Evolutionary conservation across 2,797 vertebrate species (phyloP).

Genomic region (Semaprochilodus insignis): DNA sequence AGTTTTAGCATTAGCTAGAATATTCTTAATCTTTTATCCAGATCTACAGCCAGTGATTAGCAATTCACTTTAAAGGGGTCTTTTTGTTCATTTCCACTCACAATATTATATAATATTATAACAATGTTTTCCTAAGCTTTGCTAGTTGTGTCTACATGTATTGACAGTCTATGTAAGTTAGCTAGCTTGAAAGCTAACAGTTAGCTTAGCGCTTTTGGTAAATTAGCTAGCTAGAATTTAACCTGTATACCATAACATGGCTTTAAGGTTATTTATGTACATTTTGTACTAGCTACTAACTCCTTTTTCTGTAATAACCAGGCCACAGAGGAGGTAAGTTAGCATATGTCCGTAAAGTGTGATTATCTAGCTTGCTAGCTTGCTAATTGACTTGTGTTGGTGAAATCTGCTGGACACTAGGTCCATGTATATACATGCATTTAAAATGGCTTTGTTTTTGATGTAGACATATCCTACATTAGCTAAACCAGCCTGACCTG

Average conservation of each 20-base stretch:
- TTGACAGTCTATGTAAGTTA: neutral
- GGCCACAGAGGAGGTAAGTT: no score
- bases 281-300: no score
- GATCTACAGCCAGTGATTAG: neutral
- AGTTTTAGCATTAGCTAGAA: neutral
- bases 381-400: neutral
- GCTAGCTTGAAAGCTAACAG: neutral
- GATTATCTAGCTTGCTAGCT: slow-evolving; percentile 1
- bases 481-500: neutral
- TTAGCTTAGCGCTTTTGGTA: neutral
- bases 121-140: no score
- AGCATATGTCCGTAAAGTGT: neutral
- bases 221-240: neutral
- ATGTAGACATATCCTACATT: neutral
- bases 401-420: neutral
- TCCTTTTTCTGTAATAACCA: no score
- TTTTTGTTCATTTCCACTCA: no score
- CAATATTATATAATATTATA: no score
- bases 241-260: neutral
- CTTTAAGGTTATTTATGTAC: no score
- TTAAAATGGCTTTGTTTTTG: neutral
- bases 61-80: no score
- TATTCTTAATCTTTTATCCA: neutral
- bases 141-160: neutral
- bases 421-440: neutral